Conservation (phyloP, 2,888 invertebrate genomes). For the Autographa pulchrina region DNA sequence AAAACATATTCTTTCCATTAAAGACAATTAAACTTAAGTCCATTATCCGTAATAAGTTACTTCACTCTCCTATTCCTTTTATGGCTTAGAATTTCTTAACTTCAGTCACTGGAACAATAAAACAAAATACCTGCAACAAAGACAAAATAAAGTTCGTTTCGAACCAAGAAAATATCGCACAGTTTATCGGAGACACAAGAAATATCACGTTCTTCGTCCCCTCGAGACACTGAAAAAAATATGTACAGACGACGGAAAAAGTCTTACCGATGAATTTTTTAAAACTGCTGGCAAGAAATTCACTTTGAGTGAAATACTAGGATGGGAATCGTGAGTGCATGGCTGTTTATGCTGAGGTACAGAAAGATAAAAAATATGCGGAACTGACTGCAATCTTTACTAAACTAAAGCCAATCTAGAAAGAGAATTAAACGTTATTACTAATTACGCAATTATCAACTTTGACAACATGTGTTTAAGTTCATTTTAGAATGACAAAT, state of each 20-base stretch:
- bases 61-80: not conserved
- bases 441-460: too few relatives aligned
- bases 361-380: too few relatives aligned
- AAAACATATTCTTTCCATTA: too few relatives aligned
- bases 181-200: conserved; percentile 69
- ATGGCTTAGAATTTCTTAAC: not conserved
- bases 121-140: conserved; percentile 46
- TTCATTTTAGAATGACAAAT: too few relatives aligned
- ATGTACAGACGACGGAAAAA: conserved; percentile 54
- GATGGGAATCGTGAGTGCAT: too few relatives aligned
- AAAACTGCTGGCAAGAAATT: conserved; percentile 14
- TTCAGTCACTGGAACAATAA: conserved; percentile 34
- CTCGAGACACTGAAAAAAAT: conserved; percentile 60
- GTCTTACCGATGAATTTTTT: conserved; percentile 50
- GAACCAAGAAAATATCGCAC: conserved; percentile 64
- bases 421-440: too few relatives aligned
- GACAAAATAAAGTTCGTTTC: conserved; percentile 56
- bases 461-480: too few relatives aligned
- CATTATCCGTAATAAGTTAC: too few relatives aligned
- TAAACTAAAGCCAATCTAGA: too few relatives aligned
- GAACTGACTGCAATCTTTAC: too few relatives aligned
- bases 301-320: not conserved
- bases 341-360: too few relatives aligned
- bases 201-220: conserved; percentile 66
- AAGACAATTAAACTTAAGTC: not conserved